Base-by-base conservation (phyloP, 2,797 vertebrate species). In the Erithacus rubecula region DNA sequence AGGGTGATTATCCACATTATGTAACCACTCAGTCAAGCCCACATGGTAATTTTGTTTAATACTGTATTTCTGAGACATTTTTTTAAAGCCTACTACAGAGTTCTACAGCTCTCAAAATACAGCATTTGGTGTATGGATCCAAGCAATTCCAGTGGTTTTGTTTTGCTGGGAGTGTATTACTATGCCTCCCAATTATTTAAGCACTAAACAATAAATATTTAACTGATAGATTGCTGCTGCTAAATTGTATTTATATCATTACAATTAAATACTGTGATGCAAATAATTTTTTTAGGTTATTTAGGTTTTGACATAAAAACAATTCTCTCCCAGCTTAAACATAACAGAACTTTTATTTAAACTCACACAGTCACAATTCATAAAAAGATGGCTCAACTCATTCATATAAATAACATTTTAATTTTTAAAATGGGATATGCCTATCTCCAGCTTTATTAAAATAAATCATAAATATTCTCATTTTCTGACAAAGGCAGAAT, bases 1-100 rank as follows among this genome's bases (percentile, higher is more conserved):
- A 47, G 74, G 20, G 56, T 75, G 59, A 91, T 88, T 92, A 88
- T 30, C 76, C 68, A 90, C 74, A 86, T 95, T 94, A 84, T 74
- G 52, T 23, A 92, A 96, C 81, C 76, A 34, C 55, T 76, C 85
- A 93, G 90, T 56, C 78, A 89, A 95, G 67, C 24, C 46, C 63
- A 90, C 39, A 3, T 75, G 52, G 76, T 59, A 74, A 87, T 85
- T 83, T 91, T 64, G 53, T 83, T 93, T 90, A 95, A 89, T 53
- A 34, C 47, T 77, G n/a, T 36, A 37, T 55, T 93, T 72, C 71
- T 92, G 63, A 87, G 65, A 86, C 37, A 23, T 34, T 82, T 91
- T 53, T 91, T 87, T 36, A 78, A 84, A 89, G 46, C 29, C 30
- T 72, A 41, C 55, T 87, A 81, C 44, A 64, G 71, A 87, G 44